These are phyloP conservation scores for Cyanoderma ruficeps DNA, from an alignment of 2,113 vertebrate species.

Conservation along the genomic window DNA sequence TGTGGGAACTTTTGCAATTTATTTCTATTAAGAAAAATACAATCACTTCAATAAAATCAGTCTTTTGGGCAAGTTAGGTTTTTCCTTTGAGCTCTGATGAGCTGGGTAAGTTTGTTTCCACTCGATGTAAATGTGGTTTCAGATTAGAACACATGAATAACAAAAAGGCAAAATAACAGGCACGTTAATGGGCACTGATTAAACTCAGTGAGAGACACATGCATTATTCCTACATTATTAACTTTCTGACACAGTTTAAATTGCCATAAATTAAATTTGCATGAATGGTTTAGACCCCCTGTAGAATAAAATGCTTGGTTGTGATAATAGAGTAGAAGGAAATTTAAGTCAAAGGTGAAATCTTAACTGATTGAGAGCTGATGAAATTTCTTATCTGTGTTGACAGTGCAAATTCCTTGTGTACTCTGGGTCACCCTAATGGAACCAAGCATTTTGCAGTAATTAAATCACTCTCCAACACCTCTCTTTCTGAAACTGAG, in stretches of 20 bases:
- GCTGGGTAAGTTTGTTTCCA: background rate
- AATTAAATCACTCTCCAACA: background rate
- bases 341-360: slow-evolving; percentile 17
- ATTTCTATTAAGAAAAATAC: background rate
- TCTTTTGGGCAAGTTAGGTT: background rate
- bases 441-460: background rate
- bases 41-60: background rate
- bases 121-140: background rate
- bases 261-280: slow-evolving; percentile 56
- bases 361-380: slow-evolving; percentile 10
- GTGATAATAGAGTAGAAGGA: background rate
- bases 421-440: background rate
- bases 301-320: slow-evolving; percentile 9
- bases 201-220: slow-evolving; percentile 63
- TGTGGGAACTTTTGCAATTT: background rate
- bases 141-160: background rate
- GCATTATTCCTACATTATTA: slow-evolving; percentile 68
- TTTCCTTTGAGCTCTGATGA: background rate
- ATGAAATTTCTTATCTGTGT: slow-evolving; percentile 9
- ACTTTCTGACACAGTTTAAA: slow-evolving; percentile 69
- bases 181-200: slow-evolving; percentile 57
- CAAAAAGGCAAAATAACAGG: slow-evolving; percentile 30
- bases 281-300: background rate
- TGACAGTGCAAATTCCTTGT: background rate
- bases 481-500: background rate